phyloP scores from a whole-genome alignment of 1,140 invertebrate genomes.

The Heliconius hermathena region DNA sequence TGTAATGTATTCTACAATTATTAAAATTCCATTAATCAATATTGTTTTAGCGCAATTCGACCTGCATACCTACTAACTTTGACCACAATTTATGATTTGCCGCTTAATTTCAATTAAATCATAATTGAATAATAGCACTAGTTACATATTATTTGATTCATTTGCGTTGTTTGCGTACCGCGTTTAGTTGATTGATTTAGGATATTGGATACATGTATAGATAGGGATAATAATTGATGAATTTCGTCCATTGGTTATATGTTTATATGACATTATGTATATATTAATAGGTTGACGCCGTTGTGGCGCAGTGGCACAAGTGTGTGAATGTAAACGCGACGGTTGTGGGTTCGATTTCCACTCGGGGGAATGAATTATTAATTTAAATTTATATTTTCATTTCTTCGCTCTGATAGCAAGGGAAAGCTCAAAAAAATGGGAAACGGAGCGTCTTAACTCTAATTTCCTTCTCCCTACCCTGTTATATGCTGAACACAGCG shows the following conservation, averaged over 20 bases:
- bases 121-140: conserved; percentile 20
- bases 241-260: not conserved
- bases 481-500: too few relatives aligned
- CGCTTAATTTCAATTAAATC: conserved; percentile 20
- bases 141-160: conserved; percentile 24
- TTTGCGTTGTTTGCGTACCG: conserved; percentile 13
- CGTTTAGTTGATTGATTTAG: conserved; percentile 16
- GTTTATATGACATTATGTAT: too few relatives aligned
- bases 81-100: conserved; percentile 11
- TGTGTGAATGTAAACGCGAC: too few relatives aligned
- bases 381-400: too few relatives aligned
- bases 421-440: too few relatives aligned
- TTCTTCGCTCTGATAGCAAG: too few relatives aligned
- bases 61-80: conserved; percentile 12
- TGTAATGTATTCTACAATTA: not conserved
- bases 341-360: too few relatives aligned
- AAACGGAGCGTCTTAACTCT: too few relatives aligned
- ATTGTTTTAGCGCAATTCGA: not conserved
- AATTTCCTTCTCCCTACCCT: too few relatives aligned
- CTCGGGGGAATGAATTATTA: too few relatives aligned
- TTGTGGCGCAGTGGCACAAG: too few relatives aligned
- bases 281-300: too few relatives aligned
- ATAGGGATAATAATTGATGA: not conserved
- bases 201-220: not conserved
- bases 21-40: not conserved